Conservation (phyloP, 2,113 vertebrate genomes). For the Sakesphorus luctuosus region DNA sequence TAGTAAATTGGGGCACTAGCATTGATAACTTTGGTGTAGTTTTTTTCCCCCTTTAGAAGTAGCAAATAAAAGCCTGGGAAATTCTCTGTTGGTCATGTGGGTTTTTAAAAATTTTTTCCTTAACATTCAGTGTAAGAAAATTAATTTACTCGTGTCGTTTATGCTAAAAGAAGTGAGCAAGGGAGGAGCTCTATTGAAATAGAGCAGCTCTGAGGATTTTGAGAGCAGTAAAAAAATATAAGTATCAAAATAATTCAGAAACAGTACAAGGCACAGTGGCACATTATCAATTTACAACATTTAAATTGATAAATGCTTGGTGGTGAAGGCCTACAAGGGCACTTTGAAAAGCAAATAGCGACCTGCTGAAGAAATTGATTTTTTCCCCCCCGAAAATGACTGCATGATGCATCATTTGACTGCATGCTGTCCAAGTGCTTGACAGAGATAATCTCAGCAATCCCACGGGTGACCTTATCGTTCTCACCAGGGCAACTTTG, state of each 20-base stretch:
- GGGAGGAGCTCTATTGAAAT: conserved; percentile 63
- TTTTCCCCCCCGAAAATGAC: conserved; percentile 87
- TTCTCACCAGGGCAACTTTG: conserved; percentile 87
- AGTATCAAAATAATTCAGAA: conserved; percentile 85
- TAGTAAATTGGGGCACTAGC: neutral
- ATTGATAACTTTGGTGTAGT: neutral
- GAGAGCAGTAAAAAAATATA: conserved; percentile 78
- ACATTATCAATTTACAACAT: conserved; percentile 94
- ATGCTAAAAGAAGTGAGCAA: conserved; percentile 63
- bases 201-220: conserved; percentile 64
- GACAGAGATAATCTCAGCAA: conserved; percentile 94
- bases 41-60: neutral
- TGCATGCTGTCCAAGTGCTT: conserved; percentile 93
- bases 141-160: conserved; percentile 57
- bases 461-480: conserved; percentile 94
- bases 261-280: conserved; percentile 82
- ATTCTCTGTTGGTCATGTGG: neutral
- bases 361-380: conserved; percentile 92
- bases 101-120: neutral
- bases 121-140: conserved; percentile 40
- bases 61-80: neutral
- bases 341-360: conserved; percentile 96
- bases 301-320: conserved; percentile 93
- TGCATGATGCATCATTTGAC: conserved; percentile 95
- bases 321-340: conserved; percentile 91